phyloP scores from a whole-genome alignment of 1,140 invertebrate genomes.

The Riptortus pedestris region DNA sequence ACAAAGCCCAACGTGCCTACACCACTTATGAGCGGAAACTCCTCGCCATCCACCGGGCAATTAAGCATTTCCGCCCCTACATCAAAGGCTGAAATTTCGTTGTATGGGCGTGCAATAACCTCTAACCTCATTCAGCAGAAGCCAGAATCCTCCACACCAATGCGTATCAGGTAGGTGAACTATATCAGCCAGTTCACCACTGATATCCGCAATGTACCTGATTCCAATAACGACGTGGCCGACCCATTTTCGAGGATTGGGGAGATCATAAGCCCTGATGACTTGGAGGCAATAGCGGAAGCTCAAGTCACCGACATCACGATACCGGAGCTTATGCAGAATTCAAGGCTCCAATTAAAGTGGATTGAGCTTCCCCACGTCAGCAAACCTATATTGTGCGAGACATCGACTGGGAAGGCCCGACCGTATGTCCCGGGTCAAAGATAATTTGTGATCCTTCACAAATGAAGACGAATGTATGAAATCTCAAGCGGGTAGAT shows the following conservation, averaged over 20 bases:
- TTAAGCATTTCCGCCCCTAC: too few species aligned
- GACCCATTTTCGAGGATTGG: neutral
- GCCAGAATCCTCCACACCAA: too few species aligned
- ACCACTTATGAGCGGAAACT: too few species aligned
- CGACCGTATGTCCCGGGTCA: neutral
- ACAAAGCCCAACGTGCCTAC: neutral
- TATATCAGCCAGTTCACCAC: too few species aligned
- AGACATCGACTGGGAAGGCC: neutral
- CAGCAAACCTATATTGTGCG: neutral
- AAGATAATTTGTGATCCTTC: too few species aligned
- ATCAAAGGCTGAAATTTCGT: neutral
- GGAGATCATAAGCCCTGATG: neutral
- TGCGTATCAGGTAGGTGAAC: too few species aligned
- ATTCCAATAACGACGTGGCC: neutral
- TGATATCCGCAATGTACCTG: neutral
- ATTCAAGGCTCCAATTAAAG: neutral
- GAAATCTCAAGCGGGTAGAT: too few species aligned
- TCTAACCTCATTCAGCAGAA: neutral
- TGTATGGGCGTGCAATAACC: neutral
- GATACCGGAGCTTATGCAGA: neutral
- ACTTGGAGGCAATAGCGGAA: neutral
- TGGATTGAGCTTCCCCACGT: neutral
- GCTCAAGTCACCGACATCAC: neutral
- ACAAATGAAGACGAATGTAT: too few species aligned
- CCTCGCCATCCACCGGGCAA: too few species aligned